Percentiles rank a stretch among this genome's conserved stretches.
Evolutionary conservation across 2,888 invertebrate genomes (phyloP).

Genomic region (Tetranychus piercei): DNA sequence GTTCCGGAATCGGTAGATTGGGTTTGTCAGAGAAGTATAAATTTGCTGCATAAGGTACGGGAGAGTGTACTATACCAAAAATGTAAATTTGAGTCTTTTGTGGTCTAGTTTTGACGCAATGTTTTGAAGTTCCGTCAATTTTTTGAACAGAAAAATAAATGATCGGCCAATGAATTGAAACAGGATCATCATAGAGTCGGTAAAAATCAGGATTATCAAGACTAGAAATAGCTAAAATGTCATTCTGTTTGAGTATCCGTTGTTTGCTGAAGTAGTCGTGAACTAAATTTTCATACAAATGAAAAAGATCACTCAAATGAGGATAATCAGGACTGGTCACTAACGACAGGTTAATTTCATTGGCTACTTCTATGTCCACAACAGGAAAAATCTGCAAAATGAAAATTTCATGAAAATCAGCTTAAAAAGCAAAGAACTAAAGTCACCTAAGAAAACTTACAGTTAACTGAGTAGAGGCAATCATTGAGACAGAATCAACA

Average conservation of each 20-base stretch:
- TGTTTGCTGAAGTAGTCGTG: constrained; percentile 22
- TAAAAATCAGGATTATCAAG: not conserved
- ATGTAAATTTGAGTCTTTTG: constrained; percentile 19
- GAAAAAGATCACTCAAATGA: constrained; percentile 19
- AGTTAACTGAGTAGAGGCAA: not conserved
- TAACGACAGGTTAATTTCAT: constrained; percentile 21
- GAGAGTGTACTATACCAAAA: not conserved
- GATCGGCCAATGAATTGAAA: not conserved
- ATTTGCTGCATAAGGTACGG: constrained; percentile 24
- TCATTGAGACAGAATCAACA: not conserved
- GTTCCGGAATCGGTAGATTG: constrained; percentile 18
- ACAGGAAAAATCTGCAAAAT: not conserved
- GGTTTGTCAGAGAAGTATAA: constrained; percentile 22
- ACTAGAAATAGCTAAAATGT: constrained; percentile 1
- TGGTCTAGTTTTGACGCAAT: constrained; percentile 17
- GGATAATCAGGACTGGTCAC: constrained; percentile 25
- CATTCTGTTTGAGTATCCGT: constrained; percentile 23
- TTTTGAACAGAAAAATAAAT: constrained; percentile 6
- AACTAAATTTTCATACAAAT: constrained; percentile 17
- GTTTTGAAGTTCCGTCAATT: not conserved
- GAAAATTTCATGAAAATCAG: no score
- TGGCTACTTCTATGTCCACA: constrained; percentile 4
- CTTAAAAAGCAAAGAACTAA: not conserved
- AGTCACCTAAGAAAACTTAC: not conserved
- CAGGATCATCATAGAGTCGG: not conserved